These are phyloP conservation scores for Saguinus midas DNA, from an alignment of 2,113 vertebrate genomes.

Conservation along the genomic window DNA sequence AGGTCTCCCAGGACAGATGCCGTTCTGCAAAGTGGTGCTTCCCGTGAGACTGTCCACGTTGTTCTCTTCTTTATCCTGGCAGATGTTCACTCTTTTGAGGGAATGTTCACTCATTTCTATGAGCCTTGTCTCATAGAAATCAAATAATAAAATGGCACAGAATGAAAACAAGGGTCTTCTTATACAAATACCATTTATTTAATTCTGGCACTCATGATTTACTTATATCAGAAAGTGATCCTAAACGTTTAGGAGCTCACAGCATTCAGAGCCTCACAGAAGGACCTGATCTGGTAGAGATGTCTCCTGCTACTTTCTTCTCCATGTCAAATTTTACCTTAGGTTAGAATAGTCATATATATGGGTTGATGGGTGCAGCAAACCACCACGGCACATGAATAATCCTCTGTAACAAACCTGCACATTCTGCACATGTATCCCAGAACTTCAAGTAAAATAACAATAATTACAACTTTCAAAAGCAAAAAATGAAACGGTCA, in stretches of 20 bases:
- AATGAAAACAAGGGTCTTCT: constrained; percentile 6
- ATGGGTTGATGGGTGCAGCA: no score
- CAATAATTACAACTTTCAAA: no score
- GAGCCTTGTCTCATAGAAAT: neutral
- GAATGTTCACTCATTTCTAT: no score
- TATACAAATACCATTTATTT: neutral
- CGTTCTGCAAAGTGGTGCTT: neutral
- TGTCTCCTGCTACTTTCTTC: neutral
- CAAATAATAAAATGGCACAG: neutral
- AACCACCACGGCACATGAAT: no score
- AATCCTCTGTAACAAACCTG: no score
- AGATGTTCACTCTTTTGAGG: neutral
- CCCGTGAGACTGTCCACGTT: neutral
- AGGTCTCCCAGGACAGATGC: fast-evolving
- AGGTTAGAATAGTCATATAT: neutral
- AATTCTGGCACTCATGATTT: neutral
- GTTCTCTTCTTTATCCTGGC: neutral
- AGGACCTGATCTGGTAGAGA: neutral
- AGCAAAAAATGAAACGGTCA: neutral
- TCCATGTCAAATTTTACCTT: neutral
- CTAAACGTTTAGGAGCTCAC: neutral
- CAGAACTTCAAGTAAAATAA: no score
- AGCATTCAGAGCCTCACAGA: neutral
- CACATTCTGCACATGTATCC: no score
- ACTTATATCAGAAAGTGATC: neutral